A percentile compares a stretch with the other conserved stretches of the same genome.
Evolutionary conservation across 2,797 vertebrate genomes (phyloP).

Genomic region (Xyrichtys novacula): DNA sequence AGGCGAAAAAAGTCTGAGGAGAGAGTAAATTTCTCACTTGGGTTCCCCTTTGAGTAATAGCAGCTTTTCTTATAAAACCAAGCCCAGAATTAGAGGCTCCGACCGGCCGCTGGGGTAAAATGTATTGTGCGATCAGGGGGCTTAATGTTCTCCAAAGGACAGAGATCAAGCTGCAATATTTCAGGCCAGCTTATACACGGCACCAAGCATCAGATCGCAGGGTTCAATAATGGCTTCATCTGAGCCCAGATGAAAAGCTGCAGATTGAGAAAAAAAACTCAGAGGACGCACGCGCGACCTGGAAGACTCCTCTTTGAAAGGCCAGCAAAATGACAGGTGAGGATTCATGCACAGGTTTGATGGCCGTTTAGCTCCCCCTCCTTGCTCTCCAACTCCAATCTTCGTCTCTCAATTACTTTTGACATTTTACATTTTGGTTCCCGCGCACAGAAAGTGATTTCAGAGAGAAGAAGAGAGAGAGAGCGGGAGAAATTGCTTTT

Average conservation of each 20-base stretch:
- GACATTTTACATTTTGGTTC: constrained; percentile 66
- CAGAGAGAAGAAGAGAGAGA: neutral
- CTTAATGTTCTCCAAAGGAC: constrained; percentile 63
- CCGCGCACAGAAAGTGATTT: constrained; percentile 14
- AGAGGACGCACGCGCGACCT: constrained; percentile 49
- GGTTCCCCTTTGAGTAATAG: constrained; percentile 51
- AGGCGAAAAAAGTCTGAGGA: neutral
- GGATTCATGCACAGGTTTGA: constrained; percentile 38
- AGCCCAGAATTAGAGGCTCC: constrained; percentile 40
- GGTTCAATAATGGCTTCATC: constrained; percentile 68
- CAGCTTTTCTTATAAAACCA: constrained; percentile 51
- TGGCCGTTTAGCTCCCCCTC: constrained; percentile 44
- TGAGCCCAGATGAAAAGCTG: constrained; percentile 55
- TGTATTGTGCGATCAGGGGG: constrained; percentile 44
- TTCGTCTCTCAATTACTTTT: constrained; percentile 57
- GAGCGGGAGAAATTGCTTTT: neutral
- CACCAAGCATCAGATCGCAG: constrained; percentile 67
- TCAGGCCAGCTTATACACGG: constrained; percentile 50
- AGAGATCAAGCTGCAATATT: constrained; percentile 66
- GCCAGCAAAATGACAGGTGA: constrained; percentile 42
- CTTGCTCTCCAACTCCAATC: constrained; percentile 37
- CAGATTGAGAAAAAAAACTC: constrained; percentile 62
- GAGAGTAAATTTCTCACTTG: constrained; percentile 53
- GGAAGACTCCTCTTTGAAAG: constrained; percentile 53
- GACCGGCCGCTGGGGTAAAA: constrained; percentile 18